phyloP scores from a whole-genome alignment of 2,888 invertebrate genomes.

The Leucophora obtusa region DNA sequence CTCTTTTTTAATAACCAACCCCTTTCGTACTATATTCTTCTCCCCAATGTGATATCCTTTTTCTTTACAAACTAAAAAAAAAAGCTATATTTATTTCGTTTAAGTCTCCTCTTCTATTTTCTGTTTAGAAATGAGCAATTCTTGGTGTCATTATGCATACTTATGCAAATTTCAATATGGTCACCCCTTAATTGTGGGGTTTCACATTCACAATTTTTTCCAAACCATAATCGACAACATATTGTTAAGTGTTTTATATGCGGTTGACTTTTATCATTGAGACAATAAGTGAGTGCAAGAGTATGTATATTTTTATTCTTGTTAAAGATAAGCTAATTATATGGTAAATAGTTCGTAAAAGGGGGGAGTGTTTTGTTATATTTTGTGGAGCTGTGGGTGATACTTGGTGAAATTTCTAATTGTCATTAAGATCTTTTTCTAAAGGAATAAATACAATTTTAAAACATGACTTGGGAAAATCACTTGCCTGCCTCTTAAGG shows the following conservation, averaged over 20 bases:
- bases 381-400: constrained; percentile 9
- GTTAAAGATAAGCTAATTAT: constrained; percentile 71
- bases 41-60: constrained; percentile 8
- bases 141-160: constrained; percentile 62
- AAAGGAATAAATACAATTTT: not conserved
- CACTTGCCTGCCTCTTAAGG: not conserved
- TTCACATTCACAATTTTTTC: constrained; percentile 5
- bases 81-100: not conserved
- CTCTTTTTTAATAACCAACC: not conserved
- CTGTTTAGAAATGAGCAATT: not conserved
- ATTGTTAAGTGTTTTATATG: constrained; percentile 49
- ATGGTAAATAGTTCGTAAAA: constrained; percentile 70
- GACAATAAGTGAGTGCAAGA: not conserved
- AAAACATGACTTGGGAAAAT: constrained; percentile 9
- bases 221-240: constrained; percentile 44
- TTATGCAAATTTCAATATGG: constrained; percentile 76
- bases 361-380: constrained; percentile 6
- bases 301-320: constrained; percentile 30
- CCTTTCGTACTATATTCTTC: not conserved
- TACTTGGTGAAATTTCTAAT: constrained; percentile 5
- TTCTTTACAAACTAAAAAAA: not conserved
- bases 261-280: constrained; percentile 35
- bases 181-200: constrained; percentile 69
- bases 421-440: constrained; percentile 14
- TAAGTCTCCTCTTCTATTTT: too few relatives aligned